Conservation (phyloP, 2,113 vertebrate genomes). For the Scalopus aquaticus region DNA sequence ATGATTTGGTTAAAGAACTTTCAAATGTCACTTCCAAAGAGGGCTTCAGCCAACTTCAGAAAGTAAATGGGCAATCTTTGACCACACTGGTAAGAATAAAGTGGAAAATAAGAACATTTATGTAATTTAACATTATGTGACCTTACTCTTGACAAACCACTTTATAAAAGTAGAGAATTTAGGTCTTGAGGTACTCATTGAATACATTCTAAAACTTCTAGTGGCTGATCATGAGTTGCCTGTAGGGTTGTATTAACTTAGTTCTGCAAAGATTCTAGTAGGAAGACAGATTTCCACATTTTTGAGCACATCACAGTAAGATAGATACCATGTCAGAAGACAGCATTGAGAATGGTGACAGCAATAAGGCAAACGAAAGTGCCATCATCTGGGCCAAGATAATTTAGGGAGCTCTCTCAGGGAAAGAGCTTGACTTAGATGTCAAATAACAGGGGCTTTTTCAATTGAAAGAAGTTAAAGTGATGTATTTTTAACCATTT, state of each 20-base stretch:
- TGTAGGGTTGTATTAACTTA: neutral
- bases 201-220: neutral
- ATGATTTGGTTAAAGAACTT: neutral
- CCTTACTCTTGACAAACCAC: neutral
- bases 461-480: neutral
- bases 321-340: neutral
- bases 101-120: neutral
- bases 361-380: too few species aligned
- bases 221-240: neutral
- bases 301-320: too few species aligned
- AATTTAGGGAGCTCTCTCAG: neutral
- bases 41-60: neutral
- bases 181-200: neutral
- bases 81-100: neutral
- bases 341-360: rapidly evolving
- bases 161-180: neutral
- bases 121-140: too few species aligned
- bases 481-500: neutral
- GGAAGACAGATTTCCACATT: neutral
- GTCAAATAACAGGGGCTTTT: neutral
- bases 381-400: rapidly evolving
- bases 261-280: neutral
- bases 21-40: neutral
- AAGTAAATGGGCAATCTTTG: neutral
- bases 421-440: neutral